Evolutionary conservation across 2,888 invertebrate genomes (phyloP), one percentile per base, ranked within the genome.

Genomic region (Furcula furcula): DNA sequence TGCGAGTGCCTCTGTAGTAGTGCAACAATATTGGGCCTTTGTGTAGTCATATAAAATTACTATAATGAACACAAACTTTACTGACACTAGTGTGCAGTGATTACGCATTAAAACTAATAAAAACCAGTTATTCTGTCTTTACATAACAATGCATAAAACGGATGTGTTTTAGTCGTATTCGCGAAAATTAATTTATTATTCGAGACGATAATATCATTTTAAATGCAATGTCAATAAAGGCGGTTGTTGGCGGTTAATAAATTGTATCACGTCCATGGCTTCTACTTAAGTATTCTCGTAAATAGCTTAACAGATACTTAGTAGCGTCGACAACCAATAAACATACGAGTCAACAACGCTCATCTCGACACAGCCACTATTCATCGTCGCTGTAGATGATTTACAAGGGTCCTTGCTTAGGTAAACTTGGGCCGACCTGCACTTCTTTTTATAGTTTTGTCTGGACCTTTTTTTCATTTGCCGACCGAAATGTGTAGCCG

Each of bases 391-490:
- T 73, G 76, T 73, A 76, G 84, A 87, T 87, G 88, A 87, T 87
- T 87, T 88, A 87, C 86, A 87, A 86, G 88, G 88, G 83, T 77
- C 86, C 83, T 83, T 84, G 73, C 82, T 87, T 87, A 84, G 88
- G 88, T 86, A 87, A 86, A 85, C 84, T 79, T 65, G 73, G 72
- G 53, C 70, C 83, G 82, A 77, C 76, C 80, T 83, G 73, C 71
- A 75, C 79, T 83, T 80, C 85, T 88, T 87, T 86, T 87, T 87
- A 81, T 85, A 79, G 76, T 80, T 80, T 78, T 81, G 81, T 82
- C 75, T 76, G 80, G 55, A 61, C 73, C 75, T 82, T 86, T 85
- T 79, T 86, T 78, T 77, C 64, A 76, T 80, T 77, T 82, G 79
- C 79, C 81, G 84, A 75, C 76, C 76, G 69, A 80, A 76, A 82